These are phyloP conservation scores for Pammene aurita DNA, from an alignment of 2,888 invertebrate genomes.

Conservation along the genomic window DNA sequence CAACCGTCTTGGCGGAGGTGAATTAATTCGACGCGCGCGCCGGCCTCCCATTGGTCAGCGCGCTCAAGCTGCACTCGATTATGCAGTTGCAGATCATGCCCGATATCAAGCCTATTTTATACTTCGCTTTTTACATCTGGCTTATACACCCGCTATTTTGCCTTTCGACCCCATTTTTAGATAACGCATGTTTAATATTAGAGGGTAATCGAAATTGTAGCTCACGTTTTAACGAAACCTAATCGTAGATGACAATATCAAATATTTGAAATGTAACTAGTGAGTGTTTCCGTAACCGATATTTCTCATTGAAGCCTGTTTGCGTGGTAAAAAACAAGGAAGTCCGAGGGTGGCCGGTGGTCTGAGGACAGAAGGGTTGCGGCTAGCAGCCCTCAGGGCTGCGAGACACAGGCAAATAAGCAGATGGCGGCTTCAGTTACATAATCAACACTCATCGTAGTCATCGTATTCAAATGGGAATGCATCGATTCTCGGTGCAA, in stretches of 20 bases:
- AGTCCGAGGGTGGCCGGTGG: conserved; percentile 72
- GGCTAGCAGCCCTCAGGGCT: conserved; percentile 56
- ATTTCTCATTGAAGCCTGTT: conserved; percentile 80
- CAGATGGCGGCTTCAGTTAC: conserved; percentile 80
- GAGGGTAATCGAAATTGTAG: conserved; percentile 34
- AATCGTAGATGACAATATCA: conserved; percentile 64
- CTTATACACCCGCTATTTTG: conserved; percentile 53
- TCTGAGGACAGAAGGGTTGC: conserved; percentile 63
- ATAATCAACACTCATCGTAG: conserved; percentile 76
- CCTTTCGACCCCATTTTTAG: conserved; percentile 50
- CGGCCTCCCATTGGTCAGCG: conserved; percentile 66
- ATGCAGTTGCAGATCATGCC: conserved; percentile 75
- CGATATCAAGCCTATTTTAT: conserved; percentile 69
- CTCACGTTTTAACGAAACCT: conserved; percentile 46
- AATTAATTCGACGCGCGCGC: conserved; percentile 62
- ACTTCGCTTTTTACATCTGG: conserved; percentile 75
- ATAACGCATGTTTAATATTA: conserved; percentile 39
- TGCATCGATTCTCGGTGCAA: conserved; percentile 57
- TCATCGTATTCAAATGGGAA: conserved; percentile 74
- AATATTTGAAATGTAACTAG: conserved; percentile 65
- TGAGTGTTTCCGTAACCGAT: conserved; percentile 80
- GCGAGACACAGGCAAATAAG: conserved; percentile 66
- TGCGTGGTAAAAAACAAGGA: conserved; percentile 74
- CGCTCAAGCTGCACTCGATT: conserved; percentile 70
- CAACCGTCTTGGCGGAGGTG: conserved; percentile 54